Evolutionary conservation across 1,140 invertebrate genomes (phyloP).

Genomic region (Eriosoma lanigerum): DNA sequence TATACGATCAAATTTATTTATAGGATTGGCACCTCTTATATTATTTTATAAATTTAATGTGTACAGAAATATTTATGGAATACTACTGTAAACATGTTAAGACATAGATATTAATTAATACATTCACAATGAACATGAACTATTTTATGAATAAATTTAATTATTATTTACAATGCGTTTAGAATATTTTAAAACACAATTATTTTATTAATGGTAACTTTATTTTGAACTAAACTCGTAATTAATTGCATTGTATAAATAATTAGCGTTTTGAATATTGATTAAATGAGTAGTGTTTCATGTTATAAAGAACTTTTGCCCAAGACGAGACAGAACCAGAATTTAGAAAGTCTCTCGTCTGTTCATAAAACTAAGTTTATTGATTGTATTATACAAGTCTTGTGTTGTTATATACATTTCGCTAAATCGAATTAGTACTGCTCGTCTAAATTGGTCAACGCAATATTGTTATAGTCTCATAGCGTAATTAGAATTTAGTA

Average conservation of each 20-base stretch:
- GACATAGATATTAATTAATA: background rate
- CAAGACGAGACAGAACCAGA: no score
- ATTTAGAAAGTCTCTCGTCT: background rate
- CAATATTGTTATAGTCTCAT: no score
- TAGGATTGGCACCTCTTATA: slow-evolving; percentile 15
- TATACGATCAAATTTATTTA: background rate
- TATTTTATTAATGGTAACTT: no score
- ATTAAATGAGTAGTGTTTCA: background rate
- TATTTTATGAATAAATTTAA: background rate
- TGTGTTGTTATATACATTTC: no score
- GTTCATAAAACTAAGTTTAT: background rate
- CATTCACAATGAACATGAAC: background rate
- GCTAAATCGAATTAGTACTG: no score
- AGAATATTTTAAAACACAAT: background rate
- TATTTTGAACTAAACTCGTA: no score
- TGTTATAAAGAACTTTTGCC: background rate
- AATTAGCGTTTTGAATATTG: background rate
- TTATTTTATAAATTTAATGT: background rate
- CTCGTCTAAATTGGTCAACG: no score
- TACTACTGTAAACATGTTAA: background rate
- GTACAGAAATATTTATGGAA: background rate
- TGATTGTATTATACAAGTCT: background rate
- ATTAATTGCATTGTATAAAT: background rate
- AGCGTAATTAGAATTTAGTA: background rate
- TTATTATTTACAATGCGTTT: background rate